A percentile compares a stretch with the other conserved stretches of the same genome.
Conservation (phyloP, 2,888 invertebrate species). For the Notodonta dromedarius region DNA sequence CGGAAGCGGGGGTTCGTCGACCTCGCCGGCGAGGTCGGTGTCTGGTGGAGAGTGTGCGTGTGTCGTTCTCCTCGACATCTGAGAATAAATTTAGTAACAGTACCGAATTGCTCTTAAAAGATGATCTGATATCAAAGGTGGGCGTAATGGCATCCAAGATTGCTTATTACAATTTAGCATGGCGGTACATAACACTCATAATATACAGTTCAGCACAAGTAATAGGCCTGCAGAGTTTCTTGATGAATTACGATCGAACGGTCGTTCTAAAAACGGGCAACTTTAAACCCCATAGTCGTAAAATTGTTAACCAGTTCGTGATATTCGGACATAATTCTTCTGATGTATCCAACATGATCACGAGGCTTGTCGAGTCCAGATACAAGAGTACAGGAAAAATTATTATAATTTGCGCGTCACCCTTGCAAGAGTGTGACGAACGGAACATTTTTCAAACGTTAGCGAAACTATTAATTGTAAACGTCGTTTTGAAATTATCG, state of each 20-base stretch:
- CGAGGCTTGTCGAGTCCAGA: slow-evolving; percentile 43
- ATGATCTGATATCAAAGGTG: slow-evolving; percentile 40
- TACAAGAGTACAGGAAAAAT: slow-evolving; percentile 57
- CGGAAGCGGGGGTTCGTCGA: too few relatives aligned
- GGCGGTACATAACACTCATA: slow-evolving; percentile 58
- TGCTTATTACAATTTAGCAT: slow-evolving; percentile 61
- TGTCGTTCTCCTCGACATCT: too few relatives aligned
- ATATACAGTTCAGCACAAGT: slow-evolving; percentile 46
- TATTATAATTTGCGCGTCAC: slow-evolving; percentile 3
- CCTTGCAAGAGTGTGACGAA: slow-evolving; percentile 51
- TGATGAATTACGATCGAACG: slow-evolving; percentile 47
- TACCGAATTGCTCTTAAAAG: slow-evolving; percentile 28
- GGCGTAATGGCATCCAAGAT: slow-evolving; percentile 58
- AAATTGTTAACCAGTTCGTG: slow-evolving; percentile 50
- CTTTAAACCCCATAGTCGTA: slow-evolving; percentile 32
- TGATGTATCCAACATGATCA: slow-evolving; percentile 46
- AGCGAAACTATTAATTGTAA: slow-evolving; percentile 40
- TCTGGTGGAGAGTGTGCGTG: too few relatives aligned
- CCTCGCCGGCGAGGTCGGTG: too few relatives aligned
- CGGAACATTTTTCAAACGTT: slow-evolving; percentile 47
- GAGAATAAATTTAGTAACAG: slow-evolving; percentile 20
- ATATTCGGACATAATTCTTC: slow-evolving; percentile 48
- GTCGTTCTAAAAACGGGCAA: slow-evolving; percentile 47
- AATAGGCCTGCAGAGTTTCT: slow-evolving; percentile 49
- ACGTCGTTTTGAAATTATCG: slow-evolving; percentile 50